Evolutionary conservation across 2,888 invertebrate species (phyloP), one percentile per base, ranked within the genome.

Genomic region (Ectemnius continuus): DNA sequence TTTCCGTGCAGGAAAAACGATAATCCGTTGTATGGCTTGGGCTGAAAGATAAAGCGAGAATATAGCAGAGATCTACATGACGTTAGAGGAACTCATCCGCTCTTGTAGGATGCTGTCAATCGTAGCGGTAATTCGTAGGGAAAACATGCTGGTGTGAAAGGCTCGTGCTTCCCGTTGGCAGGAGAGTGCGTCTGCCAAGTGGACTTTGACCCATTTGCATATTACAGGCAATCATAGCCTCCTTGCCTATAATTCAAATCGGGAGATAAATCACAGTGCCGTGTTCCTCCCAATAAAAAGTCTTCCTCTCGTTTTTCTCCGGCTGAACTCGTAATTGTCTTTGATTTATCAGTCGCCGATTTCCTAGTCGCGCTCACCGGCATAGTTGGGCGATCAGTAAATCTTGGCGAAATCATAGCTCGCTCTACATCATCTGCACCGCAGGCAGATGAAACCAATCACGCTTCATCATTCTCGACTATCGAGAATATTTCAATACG

Each of bases 201-300:
- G 73, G 61, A 61, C 61, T 80, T 73, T 78, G 63, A 63, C 46
- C 63, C 65, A 63, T 76, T 72, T 60, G 59, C 62, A 64, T 61
- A 70, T 78, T 28, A 16, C 65, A 47, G 23, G 23, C 2, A 23
- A 23, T 23, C 23, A 23, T 3, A 23, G 23, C 28, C 26, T 20
- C 56, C 36, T 56, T 57, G 60, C 4, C 45, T 36, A 6, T 23
- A 14, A 26, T 62, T 28, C 28, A 36, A 28, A 61, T 65, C 64
- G 36, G 45, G 23, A 4, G 18, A 14, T 18, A 16, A 67, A 60
- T 28, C 8, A 28, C 14, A 28, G 14, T 14, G 8, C 60, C 28
- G 4, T 20, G 6, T 36, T 45, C 52, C 16, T 52, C 52, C n/a
- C 11, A 52, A 52, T 52, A 52, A 52, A 52, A 61, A 45, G 46